Conservation (phyloP, 2,888 invertebrate genomes). For the Antheraea yamamai region DNA sequence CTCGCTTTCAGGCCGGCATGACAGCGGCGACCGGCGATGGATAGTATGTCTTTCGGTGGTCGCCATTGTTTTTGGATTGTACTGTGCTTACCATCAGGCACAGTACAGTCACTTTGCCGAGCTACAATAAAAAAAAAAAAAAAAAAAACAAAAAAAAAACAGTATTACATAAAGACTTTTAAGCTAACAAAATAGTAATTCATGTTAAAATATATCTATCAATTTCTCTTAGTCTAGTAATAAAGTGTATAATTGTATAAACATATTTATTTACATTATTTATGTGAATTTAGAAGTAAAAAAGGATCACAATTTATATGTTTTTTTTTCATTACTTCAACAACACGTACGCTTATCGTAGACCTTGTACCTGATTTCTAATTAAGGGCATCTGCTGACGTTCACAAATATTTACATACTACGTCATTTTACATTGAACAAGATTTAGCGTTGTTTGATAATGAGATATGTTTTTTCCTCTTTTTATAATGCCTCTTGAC, state of each 20-base stretch:
- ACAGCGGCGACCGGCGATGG: no score
- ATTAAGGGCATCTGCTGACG: background rate
- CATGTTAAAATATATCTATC: background rate
- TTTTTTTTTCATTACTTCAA: background rate
- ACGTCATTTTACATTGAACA: constrained; percentile 1
- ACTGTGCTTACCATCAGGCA: no score
- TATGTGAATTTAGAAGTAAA: background rate
- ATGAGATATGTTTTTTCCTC: background rate
- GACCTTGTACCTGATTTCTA: constrained; percentile 6
- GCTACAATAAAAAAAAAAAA: no score
- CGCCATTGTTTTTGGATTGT: no score
- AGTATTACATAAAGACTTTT: no score
- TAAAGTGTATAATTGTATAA: background rate
- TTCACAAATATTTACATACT: background rate
- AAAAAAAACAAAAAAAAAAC: no score
- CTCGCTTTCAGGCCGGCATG: no score
- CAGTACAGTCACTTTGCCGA: no score
- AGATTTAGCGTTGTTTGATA: background rate
- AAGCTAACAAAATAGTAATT: no score
- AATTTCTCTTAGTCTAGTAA: background rate
- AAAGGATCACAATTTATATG: background rate
- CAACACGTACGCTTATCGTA: background rate
- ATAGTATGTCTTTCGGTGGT: no score
- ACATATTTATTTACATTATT: background rate
- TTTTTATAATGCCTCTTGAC: background rate